These are phyloP conservation scores for Microplitis mediator DNA, from an alignment of 1,140 invertebrate species.

Conservation along the genomic window DNA sequence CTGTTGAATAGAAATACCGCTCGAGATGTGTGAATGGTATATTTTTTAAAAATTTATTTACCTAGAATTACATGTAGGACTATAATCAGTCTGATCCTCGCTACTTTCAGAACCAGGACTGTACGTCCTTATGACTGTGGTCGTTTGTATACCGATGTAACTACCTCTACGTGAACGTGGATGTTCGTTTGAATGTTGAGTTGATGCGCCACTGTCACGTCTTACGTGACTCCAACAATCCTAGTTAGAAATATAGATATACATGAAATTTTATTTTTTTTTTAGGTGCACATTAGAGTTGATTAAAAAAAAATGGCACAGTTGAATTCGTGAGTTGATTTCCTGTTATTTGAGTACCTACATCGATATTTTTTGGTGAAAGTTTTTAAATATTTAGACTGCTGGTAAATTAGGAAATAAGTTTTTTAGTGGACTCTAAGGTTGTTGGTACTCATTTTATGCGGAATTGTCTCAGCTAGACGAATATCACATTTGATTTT, in stretches of 20 bases:
- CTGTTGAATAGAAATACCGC: no score
- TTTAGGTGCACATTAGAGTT: no score
- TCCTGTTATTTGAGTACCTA: no score
- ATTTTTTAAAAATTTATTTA: constrained; percentile 25
- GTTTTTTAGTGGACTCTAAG: no score
- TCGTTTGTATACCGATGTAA: constrained; percentile 47
- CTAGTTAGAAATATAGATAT: constrained; percentile 20
- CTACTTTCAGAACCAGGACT: constrained; percentile 57
- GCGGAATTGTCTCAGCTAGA: background rate
- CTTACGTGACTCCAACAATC: constrained; percentile 59
- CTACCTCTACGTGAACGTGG: constrained; percentile 57
- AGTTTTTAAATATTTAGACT: no score
- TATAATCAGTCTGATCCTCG: constrained; percentile 58
- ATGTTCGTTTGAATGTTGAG: constrained; percentile 65
- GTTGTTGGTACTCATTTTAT: no score
- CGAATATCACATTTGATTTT: background rate
- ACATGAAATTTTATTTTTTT: background rate
- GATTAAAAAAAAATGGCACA: no score
- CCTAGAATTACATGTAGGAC: constrained; percentile 59
- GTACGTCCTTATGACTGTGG: constrained; percentile 54
- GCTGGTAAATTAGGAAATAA: no score
- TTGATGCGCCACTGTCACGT: constrained; percentile 73
- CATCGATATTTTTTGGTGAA: background rate
- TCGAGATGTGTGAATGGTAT: no score
- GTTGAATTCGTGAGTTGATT: no score